Evolutionary conservation across 2,113 vertebrate genomes (phyloP).

Genomic region (Sebastes schlegelii): DNA sequence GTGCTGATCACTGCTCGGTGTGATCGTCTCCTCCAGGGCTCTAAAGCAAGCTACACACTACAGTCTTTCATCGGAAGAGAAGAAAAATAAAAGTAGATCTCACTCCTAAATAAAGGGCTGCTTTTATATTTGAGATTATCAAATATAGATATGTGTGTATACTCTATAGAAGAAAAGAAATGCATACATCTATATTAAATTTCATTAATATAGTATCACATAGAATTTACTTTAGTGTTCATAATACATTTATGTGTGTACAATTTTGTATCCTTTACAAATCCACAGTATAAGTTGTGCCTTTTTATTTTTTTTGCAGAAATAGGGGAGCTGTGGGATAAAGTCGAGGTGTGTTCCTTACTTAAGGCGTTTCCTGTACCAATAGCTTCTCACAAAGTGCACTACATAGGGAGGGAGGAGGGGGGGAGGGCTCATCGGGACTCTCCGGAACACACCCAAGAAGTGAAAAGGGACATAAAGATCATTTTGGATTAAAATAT

Average conservation of each 20-base stretch:
- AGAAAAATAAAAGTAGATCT: conserved; percentile 57
- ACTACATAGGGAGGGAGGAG: conserved; percentile 55
- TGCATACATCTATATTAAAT: conserved; percentile 80
- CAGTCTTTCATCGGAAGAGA: conserved; percentile 58
- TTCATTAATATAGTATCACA: conserved; percentile 76
- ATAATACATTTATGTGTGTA: conserved; percentile 74
- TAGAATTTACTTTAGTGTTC: conserved; percentile 71
- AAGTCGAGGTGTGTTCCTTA: conserved; percentile 70
- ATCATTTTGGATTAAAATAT: conserved; percentile 66
- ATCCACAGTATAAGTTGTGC: conserved; percentile 82
- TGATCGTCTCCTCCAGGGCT: conserved; percentile 52
- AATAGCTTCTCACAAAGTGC: conserved; percentile 84
- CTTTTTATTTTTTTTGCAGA: conserved; percentile 72
- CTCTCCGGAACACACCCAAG: conserved; percentile 67
- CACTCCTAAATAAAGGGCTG: conserved; percentile 75
- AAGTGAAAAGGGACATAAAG: conserved; percentile 41
- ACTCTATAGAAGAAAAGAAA: conserved; percentile 74
- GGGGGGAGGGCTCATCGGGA: conserved; percentile 13
- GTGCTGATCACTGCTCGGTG: conserved; percentile 48
- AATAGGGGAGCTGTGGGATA: conserved; percentile 39
- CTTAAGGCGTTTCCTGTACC: conserved; percentile 84
- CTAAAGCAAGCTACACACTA: conserved; percentile 50
- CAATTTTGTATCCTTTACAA: conserved; percentile 71
- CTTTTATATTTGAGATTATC: conserved; percentile 78
- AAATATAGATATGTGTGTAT: conserved; percentile 81